Evolutionary conservation across 2,113 vertebrate genomes (phyloP).

Genomic region (Tamias sibiricus): DNA sequence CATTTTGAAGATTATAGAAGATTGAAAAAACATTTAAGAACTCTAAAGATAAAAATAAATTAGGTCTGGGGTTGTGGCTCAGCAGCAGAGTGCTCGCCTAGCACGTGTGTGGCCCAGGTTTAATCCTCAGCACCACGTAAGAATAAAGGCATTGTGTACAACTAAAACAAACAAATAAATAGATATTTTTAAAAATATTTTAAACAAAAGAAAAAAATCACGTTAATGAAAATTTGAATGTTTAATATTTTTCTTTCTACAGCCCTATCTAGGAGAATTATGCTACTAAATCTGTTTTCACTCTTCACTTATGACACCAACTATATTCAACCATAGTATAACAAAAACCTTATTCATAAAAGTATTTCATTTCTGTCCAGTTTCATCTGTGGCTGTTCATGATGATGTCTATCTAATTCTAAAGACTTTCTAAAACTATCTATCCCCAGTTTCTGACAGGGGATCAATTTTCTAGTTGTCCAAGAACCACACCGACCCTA

Average conservation of each 20-base stretch:
- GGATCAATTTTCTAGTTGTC: background rate
- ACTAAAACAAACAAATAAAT: no score
- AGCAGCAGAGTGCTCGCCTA: no score
- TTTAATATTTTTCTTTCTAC: background rate
- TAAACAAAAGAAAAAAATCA: background rate
- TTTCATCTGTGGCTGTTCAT: background rate
- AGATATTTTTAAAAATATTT: no score
- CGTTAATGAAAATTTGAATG: background rate
- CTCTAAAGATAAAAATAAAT: background rate
- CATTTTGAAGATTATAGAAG: background rate
- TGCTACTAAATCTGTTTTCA: background rate
- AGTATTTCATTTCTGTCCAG: background rate
- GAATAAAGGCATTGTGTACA: no score
- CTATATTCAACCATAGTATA: background rate
- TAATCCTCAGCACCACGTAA: no score
- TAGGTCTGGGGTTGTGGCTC: no score
- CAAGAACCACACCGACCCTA: background rate
- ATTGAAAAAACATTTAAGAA: background rate
- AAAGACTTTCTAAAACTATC: background rate
- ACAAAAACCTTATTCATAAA: conserved; percentile 9
- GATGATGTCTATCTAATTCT: background rate
- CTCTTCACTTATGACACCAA: background rate
- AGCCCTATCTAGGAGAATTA: background rate
- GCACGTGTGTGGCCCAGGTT: no score
- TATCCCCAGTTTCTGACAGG: background rate